A percentile compares a stretch with the other conserved stretches of the same genome.
Conservation (phyloP, 2,888 invertebrate genomes). For the Nasonia oneida region DNA sequence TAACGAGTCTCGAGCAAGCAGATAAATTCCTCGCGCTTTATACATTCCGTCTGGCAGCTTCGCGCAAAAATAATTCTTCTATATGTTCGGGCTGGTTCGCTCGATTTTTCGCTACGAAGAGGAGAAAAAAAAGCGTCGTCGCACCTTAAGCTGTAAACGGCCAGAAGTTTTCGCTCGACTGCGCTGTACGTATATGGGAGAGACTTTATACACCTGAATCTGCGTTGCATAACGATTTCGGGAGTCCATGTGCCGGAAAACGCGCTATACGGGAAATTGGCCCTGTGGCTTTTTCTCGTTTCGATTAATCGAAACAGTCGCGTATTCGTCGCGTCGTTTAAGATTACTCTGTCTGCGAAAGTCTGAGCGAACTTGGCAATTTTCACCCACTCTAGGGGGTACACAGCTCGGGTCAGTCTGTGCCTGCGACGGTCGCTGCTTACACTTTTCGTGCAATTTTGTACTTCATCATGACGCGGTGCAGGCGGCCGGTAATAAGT, state of each 20-base stretch:
- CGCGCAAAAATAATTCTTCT: background rate
- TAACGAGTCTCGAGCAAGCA: slow-evolving; percentile 5
- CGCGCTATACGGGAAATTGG: background rate
- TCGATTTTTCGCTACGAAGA: background rate
- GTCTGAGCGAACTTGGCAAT: background rate
- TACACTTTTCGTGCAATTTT: slow-evolving; percentile 40
- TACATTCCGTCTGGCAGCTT: background rate
- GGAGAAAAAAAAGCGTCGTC: slow-evolving; percentile 53
- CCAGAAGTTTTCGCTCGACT: slow-evolving; percentile 72
- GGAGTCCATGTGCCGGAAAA: slow-evolving; percentile 12
- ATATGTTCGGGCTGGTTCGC: background rate
- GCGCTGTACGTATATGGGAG: slow-evolving; percentile 66
- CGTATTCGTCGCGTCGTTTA: background rate
- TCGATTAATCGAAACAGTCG: background rate
- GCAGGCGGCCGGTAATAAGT: slow-evolving; percentile 36
- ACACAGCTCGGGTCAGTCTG: slow-evolving; percentile 32
- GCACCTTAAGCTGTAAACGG: slow-evolving; percentile 75
- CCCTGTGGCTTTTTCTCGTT: background rate
- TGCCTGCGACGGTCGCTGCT: background rate
- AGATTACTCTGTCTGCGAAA: background rate
- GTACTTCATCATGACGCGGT: slow-evolving; percentile 34
- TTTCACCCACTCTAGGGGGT: slow-evolving; percentile 23
- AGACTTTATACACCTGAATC: slow-evolving; percentile 53
- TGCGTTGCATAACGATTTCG: slow-evolving; percentile 64
- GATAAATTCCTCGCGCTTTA: background rate